phyloP scores from a whole-genome alignment of 2,113 vertebrate genomes.

The human (Homo sapiens) region GRCh38 chr16:75030501-75031000 shows the following conservation, averaged over 20 bases:
- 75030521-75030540: too few species aligned
- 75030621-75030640: background rate
- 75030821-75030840: background rate
- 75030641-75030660: background rate
- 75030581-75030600: background rate
- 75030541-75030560: too few species aligned
- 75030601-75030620: background rate
- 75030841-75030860: too few species aligned
- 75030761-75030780: background rate
- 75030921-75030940: too few species aligned
- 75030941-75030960: too few species aligned
- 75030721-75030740: background rate
- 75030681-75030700: background rate
- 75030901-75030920: too few species aligned
- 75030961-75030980: too few species aligned
- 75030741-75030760: background rate
- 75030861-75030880: too few species aligned
- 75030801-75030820: background rate
- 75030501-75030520: too few species aligned
- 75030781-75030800: background rate
- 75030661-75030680: background rate
- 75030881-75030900: too few species aligned
- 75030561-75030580: too few species aligned
- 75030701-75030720: background rate
- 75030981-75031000: accelerated